phyloP scores from a whole-genome alignment of 2,113 vertebrate species.

The Eclectus roratus region DNA sequence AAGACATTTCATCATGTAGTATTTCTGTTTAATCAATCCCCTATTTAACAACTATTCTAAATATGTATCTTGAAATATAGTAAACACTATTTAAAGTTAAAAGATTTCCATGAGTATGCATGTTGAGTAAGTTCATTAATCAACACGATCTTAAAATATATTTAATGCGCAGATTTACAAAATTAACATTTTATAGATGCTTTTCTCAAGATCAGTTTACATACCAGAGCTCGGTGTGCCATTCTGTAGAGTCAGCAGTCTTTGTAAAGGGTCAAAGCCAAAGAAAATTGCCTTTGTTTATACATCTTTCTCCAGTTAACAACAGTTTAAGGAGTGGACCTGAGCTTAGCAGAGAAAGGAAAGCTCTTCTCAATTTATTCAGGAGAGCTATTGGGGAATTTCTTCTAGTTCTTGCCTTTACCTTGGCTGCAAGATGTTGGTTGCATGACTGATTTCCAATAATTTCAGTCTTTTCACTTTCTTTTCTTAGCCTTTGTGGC shows the following conservation, averaged over 20 bases:
- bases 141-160: background rate
- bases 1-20: constrained; percentile 40
- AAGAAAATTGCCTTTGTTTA: background rate
- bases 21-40: constrained; percentile 8
- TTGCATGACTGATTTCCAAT: background rate
- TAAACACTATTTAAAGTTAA: background rate
- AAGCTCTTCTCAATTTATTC: background rate
- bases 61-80: background rate
- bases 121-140: background rate
- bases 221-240: background rate
- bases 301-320: background rate
- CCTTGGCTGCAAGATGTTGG: background rate
- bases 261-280: background rate
- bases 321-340: background rate
- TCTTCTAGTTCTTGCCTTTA: background rate
- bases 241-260: background rate
- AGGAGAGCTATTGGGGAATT: background rate
- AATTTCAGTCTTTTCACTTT: background rate
- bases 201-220: background rate
- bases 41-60: background rate
- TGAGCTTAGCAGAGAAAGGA: background rate
- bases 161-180: background rate
- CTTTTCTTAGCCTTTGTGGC: background rate
- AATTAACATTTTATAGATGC: background rate
- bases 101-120: background rate